Evolutionary conservation across 2,113 vertebrate species (phyloP).

Genomic region (Piaya cayana): DNA sequence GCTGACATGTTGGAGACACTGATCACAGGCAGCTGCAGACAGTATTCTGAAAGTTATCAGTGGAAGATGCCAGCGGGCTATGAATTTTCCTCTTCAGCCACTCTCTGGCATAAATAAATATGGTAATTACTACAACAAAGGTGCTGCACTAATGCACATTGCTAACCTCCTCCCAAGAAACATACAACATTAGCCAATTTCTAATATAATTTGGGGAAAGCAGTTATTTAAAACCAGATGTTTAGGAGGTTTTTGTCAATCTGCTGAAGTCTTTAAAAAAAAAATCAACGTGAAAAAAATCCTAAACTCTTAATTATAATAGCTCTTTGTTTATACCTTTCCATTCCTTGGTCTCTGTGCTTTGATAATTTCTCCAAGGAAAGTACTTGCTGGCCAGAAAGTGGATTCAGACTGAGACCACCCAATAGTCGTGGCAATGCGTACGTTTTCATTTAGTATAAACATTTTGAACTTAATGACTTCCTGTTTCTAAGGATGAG

Average conservation of each 20-base stretch:
- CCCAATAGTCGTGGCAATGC: constrained; percentile 34
- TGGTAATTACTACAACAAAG: background rate
- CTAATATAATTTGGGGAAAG: background rate
- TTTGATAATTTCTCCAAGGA: constrained; percentile 17
- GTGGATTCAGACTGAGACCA: constrained; percentile 45
- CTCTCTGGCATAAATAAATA: background rate
- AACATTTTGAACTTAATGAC: constrained; percentile 52
- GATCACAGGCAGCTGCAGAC: background rate
- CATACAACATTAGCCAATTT: background rate
- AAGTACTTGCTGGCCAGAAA: constrained; percentile 27
- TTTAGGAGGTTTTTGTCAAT: background rate
- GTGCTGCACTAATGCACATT: background rate
- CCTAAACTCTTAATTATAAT: background rate
- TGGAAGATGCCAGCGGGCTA: background rate
- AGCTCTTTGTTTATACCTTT: constrained; percentile 19
- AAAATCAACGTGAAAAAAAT: background rate
- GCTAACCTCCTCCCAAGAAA: constrained; percentile 1
- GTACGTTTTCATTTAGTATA: constrained; percentile 52
- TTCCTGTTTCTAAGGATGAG: constrained; percentile 56
- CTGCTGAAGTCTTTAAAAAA: background rate
- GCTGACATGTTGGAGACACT: background rate
- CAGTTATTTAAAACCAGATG: constrained; percentile 50
- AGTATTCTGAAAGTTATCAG: background rate
- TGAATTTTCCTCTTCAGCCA: background rate
- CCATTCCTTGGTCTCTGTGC: background rate